A percentile compares a stretch with the other conserved stretches of the same genome.
Conservation (phyloP, 2,113 vertebrate genomes). For the Lophura nycthemera region DNA sequence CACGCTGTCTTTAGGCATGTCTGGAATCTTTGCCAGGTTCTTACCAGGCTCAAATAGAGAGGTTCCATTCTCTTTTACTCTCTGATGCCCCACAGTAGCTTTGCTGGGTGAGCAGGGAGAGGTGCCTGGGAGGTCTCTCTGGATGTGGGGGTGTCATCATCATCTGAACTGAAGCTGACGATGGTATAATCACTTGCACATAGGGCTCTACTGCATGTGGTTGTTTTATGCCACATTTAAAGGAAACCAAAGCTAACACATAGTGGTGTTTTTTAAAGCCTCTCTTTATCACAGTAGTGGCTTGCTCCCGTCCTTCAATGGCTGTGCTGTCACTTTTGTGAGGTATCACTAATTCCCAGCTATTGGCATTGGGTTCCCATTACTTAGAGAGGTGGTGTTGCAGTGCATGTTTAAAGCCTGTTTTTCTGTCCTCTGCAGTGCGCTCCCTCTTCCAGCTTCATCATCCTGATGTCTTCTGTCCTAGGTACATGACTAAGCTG, state of each 20-base stretch:
- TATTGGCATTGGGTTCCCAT: background rate
- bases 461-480: background rate
- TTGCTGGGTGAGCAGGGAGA: background rate
- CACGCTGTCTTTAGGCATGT: background rate
- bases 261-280: background rate
- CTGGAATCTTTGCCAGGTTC: background rate
- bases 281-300: background rate
- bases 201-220: background rate
- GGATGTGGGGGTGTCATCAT: background rate
- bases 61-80: background rate
- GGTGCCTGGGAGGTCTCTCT: background rate
- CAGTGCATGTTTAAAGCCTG: background rate
- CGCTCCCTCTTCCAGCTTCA: background rate
- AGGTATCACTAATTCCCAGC: background rate
- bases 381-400: background rate
- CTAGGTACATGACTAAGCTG: slow-evolving; percentile 33
- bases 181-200: accelerated
- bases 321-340: background rate
- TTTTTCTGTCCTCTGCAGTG: background rate
- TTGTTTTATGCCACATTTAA: background rate
- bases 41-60: background rate
- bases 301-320: background rate
- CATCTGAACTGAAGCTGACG: background rate
- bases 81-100: background rate
- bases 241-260: background rate